Percentiles rank a stretch among this genome's conserved stretches.
These are phyloP conservation scores for Rhadina sibilatrix DNA, from an alignment of 2,113 vertebrate genomes.

Conservation along the genomic window DNA sequence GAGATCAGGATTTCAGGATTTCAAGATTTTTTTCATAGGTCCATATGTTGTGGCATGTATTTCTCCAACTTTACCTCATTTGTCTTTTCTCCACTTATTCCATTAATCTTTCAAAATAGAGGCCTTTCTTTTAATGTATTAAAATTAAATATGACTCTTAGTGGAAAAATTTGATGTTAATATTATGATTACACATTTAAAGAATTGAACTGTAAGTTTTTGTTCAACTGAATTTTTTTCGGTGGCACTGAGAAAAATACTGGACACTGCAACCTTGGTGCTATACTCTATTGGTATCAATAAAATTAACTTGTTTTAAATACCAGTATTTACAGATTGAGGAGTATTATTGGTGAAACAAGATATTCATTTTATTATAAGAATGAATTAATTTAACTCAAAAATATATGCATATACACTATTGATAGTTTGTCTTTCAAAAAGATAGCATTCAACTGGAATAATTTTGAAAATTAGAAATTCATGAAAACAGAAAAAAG, in stretches of 20 bases:
- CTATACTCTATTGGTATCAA: neutral
- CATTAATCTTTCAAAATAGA: neutral
- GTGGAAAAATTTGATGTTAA: neutral
- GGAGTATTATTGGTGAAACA: neutral
- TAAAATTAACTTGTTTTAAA: constrained; percentile 30
- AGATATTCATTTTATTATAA: neutral
- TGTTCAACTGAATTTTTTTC: neutral
- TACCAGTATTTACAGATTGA: neutral
- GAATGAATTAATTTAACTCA: constrained; percentile 11
- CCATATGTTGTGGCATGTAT: neutral
- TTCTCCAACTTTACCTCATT: neutral
- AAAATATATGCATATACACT: neutral
- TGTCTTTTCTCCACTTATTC: neutral
- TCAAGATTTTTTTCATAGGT: neutral
- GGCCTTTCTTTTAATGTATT: neutral
- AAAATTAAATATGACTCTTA: neutral
- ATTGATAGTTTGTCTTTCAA: neutral
- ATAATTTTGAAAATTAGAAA: neutral
- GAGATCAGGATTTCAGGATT: neutral
- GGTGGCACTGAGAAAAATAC: neutral
- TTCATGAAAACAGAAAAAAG: neutral
- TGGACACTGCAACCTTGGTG: neutral
- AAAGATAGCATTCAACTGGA: neutral
- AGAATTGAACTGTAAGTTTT: neutral
- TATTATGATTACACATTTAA: neutral